These are phyloP conservation scores for Microcebus griseorufus DNA, from an alignment of 2,113 vertebrate species.

Conservation along the genomic window DNA sequence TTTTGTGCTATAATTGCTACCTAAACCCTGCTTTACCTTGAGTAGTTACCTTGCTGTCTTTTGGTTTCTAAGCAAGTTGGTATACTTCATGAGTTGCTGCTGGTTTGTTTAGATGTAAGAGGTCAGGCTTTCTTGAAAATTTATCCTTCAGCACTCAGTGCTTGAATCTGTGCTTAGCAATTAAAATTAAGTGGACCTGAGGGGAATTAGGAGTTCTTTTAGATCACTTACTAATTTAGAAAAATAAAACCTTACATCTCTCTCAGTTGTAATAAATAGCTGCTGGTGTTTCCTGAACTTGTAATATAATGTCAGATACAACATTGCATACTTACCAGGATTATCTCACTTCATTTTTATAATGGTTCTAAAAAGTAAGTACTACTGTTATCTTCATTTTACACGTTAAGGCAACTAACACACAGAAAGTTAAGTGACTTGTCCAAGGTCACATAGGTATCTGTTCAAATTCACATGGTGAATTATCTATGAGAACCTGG, in stretches of 20 bases:
- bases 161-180: neutral
- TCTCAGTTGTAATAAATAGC: neutral
- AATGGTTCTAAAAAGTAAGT: neutral
- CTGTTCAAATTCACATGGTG: neutral
- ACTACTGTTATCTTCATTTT: neutral
- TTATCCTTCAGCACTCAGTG: neutral
- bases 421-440: neutral
- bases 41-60: neutral
- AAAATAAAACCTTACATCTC: neutral
- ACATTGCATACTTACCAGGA: neutral
- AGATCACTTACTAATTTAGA: neutral
- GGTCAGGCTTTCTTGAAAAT: neutral
- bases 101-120: neutral
- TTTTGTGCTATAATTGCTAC: neutral
- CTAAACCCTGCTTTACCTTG: neutral
- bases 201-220: neutral
- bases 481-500: neutral
- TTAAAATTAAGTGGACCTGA: neutral
- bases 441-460: neutral
- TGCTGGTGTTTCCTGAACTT: neutral
- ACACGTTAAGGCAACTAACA: neutral
- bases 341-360: neutral
- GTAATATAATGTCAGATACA: neutral
- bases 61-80: neutral
- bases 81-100: neutral